A percentile compares a stretch with the other conserved stretches of the same genome.
Evolutionary conservation across 2,888 invertebrate genomes (phyloP).

Genomic region (Ectemnius cavifrons): DNA sequence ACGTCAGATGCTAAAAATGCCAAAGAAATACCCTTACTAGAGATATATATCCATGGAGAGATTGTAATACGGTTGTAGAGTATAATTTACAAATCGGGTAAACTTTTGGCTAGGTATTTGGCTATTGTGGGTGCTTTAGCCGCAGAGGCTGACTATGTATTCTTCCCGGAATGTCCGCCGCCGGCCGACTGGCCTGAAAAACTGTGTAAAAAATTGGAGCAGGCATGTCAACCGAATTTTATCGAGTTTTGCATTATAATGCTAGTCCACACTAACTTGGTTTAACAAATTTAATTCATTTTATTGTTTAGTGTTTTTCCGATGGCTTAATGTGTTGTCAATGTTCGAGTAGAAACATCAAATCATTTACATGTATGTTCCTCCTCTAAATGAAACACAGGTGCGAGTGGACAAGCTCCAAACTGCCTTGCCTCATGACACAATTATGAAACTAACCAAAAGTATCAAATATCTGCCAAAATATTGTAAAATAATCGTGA

Average conservation of each 20-base stretch:
- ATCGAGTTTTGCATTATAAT: constrained; percentile 21
- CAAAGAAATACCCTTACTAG: background rate
- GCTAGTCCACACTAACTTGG: constrained; percentile 59
- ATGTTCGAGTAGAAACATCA: constrained; percentile 30
- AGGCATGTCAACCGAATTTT: constrained; percentile 82
- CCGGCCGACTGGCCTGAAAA: constrained; percentile 94
- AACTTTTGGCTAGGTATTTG: constrained; percentile 88
- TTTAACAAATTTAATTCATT: constrained; percentile 43
- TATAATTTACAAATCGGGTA: constrained; percentile 37
- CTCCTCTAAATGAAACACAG: constrained; percentile 21
- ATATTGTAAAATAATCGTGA: constrained; percentile 3
- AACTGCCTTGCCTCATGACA: background rate
- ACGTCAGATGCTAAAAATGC: background rate
- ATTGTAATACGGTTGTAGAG: constrained; percentile 12
- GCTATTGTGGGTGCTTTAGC: constrained; percentile 97
- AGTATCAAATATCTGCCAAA: background rate
- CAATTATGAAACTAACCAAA: constrained; percentile 6
- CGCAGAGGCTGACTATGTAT: constrained; percentile 99
- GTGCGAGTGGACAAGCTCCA: constrained; percentile 19
- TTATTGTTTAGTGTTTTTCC: constrained; percentile 41
- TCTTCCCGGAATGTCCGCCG: constrained; percentile 98
- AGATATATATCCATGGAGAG: constrained; percentile 15
- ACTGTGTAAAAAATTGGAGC: constrained; percentile 95
- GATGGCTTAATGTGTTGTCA: constrained; percentile 48
- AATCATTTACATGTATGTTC: constrained; percentile 23